Base-by-base conservation (phyloP, 2,797 vertebrate genomes). In the Cyclura pinguis region DNA sequence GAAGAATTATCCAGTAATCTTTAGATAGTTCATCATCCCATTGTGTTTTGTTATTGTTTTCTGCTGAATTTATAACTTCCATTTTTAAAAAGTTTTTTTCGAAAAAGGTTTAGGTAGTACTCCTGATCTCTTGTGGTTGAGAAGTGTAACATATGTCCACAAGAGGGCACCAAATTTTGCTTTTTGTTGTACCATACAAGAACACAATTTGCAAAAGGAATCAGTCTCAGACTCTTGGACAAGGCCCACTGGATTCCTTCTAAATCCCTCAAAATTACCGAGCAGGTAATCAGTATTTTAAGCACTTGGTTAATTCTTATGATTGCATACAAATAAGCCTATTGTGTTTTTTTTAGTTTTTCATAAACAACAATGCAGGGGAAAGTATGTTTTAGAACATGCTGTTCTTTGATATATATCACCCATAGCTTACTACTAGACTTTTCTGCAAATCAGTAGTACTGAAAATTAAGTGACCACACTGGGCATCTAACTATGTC, bases 121-220 rank as follows among this genome's bases (percentile, higher is more conserved):
- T 81, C 29, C 10, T n/a, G 7, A 80, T 90, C 38, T 64, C 16
- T 76, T 74, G 88, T 57, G 80, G 81, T 78, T 88, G 86, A 94
- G 95, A 94, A 97, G 87, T 96, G 94, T 93, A 94, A 13, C 91
- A 0, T 0, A 80, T 91, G 38, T 90, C 96, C 97, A 96, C 97
- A 94, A 80, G 97, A 96, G 96, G 97, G 97, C 95, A 96, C 96
- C 96, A 97, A 92, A 96, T 94, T 96, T 96, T 95, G n/a, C 87
- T 92, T 95, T 96, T 50, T 38, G 35, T 42, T 84, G 27, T 72
- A 87, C 47, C 73, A 57, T 27, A 89, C 52, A 24, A 86, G 82
- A 77, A 1, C 16, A 42, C 55, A 80, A 74, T 92, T 91, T 12
- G 69, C 29, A 93, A 89, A 57, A 59, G 88, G n/a, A 84, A 35